Evolutionary conservation across 2,888 invertebrate genomes (phyloP).

Genomic region (Cosmopolites sordidus): DNA sequence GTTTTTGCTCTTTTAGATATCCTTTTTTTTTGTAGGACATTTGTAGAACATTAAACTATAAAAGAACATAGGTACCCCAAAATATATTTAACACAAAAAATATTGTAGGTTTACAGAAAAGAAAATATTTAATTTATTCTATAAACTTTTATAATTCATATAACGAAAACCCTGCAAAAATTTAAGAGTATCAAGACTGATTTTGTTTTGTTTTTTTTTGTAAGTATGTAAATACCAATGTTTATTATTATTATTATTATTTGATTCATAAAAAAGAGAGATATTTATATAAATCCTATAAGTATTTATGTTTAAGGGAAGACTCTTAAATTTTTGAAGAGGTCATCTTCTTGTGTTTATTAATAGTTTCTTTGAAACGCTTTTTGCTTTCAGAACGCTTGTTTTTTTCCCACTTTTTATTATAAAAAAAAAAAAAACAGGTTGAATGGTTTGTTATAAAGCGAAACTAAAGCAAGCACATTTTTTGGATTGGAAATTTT

Average conservation of each 20-base stretch:
- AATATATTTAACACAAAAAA: conserved; percentile 2
- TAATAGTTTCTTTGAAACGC: background rate
- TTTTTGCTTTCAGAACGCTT: conserved; percentile 11
- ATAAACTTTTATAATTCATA: conserved; percentile 1
- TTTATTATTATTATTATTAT: conserved; percentile 5
- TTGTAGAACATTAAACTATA: no score
- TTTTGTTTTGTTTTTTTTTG: conserved; percentile 9
- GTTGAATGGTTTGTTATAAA: conserved; percentile 14
- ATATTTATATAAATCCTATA: background rate
- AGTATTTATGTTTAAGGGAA: conserved; percentile 1
- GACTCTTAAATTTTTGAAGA: conserved; percentile 34
- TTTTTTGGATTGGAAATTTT: background rate
- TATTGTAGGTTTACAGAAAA: conserved; percentile 32
- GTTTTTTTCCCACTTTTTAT: conserved; percentile 16
- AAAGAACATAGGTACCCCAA: no score
- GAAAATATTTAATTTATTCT: conserved; percentile 27
- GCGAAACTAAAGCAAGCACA: no score
- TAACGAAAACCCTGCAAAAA: conserved; percentile 29
- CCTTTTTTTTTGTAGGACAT: no score
- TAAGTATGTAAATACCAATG: background rate
- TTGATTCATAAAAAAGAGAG: no score
- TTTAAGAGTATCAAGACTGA: conserved; percentile 33
- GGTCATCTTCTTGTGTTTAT: no score
- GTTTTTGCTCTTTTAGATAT: no score
- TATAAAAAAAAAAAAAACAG: conserved; percentile 11